Percentiles rank a stretch among this genome's conserved stretches.
phyloP scores from a whole-genome alignment of 2,797 vertebrate species.

The Anguilla marmorata region DNA sequence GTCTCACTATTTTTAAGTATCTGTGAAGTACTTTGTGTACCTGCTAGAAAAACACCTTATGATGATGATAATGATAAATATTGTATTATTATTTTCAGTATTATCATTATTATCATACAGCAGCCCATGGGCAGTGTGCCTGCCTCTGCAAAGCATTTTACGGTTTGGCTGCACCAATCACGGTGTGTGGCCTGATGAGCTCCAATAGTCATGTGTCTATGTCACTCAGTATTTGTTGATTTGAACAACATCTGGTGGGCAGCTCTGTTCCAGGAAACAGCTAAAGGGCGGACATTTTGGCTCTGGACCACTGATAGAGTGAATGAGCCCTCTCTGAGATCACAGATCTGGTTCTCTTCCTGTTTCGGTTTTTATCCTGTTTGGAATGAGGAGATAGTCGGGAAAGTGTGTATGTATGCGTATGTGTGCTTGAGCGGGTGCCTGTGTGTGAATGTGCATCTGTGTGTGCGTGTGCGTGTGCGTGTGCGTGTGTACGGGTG shows the following conservation, averaged over 20 bases:
- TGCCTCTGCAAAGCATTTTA: not conserved
- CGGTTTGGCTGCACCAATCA: not conserved
- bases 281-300: not conserved
- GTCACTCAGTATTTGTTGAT: not conserved
- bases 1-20: no score
- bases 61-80: no score
- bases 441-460: no score
- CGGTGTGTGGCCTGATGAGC: not conserved
- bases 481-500: no score
- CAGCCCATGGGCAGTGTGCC: not conserved
- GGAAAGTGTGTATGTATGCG: not conserved
- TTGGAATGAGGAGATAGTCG: no score
- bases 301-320: not conserved
- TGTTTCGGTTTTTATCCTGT: no score
- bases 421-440: not conserved
- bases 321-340: not conserved
- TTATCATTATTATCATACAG: not conserved
- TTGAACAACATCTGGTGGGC: slow-evolving; percentile 6
- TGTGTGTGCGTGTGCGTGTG: no score
- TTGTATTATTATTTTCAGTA: no score
- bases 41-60: not conserved
- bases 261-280: not conserved
- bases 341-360: not conserved
- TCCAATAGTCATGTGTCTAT: not conserved
- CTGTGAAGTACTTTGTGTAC: not conserved